Base-by-base conservation (phyloP, 2,888 invertebrate genomes). In the Schrankia costaestrigalis region DNA sequence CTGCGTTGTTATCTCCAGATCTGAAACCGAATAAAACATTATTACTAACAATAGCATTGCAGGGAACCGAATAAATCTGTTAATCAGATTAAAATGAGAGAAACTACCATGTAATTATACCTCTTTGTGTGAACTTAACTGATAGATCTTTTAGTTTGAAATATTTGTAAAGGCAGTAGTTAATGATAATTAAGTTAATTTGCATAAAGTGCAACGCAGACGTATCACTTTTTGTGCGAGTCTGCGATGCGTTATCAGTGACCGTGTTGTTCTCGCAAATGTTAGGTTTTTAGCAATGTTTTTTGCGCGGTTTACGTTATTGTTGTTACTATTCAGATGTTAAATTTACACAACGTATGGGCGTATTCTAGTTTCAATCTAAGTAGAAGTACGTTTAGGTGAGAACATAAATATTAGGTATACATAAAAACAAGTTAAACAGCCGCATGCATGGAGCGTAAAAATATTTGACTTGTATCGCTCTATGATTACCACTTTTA, bases 1-100 rank as follows among this genome's bases (percentile, higher is more conserved):
- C 11, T 33, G 44, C 35, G 51, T 43, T 32, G 51, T 49, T 64
- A 69, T 74, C 73, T 58, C 51, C 53, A 33, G 51, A 84, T 82
- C 82, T 78, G 80, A 49, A 80, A 79, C 61, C n/a, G n/a, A n/a
- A n/a, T n/a, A 78, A 79, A 71, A 73, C 47, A 63, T 37, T 56
- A 56, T 48, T n/a, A 43, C 76, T 66, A 79, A 80, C 77, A 81
- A 79, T 76, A 51, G 71, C 53, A 62, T 64, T 73, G 53, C 52
- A 18, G 45, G 31, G 36, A 56, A 61, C 60, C 52, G 58, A 63
- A 70, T 66, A 58, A 63, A 69, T 63, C 48, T 46, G 55, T 26
- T 56, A 60, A 64, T 60, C 64, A 51, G 62, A 65, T 68, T 43
- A 33, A 50, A 51, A 54, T 56, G 31, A 46, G 40, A 38, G 49